These are phyloP conservation scores for Colletes gigas DNA, from an alignment of 1,140 invertebrate genomes.

Conservation along the genomic window DNA sequence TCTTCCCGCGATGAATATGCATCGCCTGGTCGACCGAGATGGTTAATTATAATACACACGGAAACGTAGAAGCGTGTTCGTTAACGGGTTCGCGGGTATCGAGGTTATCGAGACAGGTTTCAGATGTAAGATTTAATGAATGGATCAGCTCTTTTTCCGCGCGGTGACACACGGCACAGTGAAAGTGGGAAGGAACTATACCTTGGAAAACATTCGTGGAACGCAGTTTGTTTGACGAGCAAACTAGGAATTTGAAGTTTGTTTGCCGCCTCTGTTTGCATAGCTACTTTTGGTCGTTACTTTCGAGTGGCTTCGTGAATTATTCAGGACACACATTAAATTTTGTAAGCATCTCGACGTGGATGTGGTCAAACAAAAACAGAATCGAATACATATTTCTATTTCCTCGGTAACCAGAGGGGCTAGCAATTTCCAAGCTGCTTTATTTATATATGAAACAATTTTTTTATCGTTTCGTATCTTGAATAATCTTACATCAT, in stretches of 20 bases:
- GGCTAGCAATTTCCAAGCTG: too few species aligned
- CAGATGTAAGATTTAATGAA: slow-evolving; percentile 26
- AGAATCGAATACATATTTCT: too few species aligned
- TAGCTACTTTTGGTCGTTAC: neutral
- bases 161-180: neutral
- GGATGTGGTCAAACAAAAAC: neutral
- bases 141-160: slow-evolving; percentile 14
- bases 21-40: neutral
- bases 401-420: too few species aligned
- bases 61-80: slow-evolving; percentile 24
- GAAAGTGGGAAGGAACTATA: slow-evolving; percentile 15
- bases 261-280: neutral
- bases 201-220: neutral
- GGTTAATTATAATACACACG: slow-evolving; percentile 9
- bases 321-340: neutral
- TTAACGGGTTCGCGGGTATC: slow-evolving; percentile 32
- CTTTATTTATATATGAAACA: too few species aligned
- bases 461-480: too few species aligned
- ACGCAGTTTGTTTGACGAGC: neutral
- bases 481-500: neutral
- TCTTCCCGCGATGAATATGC: neutral
- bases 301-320: neutral
- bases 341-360: neutral
- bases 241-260: neutral
- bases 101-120: slow-evolving; percentile 35